phyloP scores from a whole-genome alignment of 2,113 vertebrate genomes.

The Ardeotis arabs region DNA sequence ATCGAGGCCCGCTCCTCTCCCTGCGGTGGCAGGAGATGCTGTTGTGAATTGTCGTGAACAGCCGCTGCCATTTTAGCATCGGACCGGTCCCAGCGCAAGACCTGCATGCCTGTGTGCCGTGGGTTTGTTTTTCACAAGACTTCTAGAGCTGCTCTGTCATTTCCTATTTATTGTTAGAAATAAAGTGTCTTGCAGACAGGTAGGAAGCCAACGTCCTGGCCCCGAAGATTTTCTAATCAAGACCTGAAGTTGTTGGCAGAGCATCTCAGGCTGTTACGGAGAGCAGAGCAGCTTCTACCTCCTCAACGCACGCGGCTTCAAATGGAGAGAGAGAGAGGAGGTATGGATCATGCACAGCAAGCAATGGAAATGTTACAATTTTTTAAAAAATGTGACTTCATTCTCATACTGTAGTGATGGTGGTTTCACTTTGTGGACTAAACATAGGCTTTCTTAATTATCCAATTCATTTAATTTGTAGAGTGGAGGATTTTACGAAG shows the following conservation, averaged over 20 bases:
- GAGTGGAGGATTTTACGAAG: neutral
- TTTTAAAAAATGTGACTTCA: neutral
- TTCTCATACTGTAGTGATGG: neutral
- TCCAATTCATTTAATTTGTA: neutral
- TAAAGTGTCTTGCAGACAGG: neutral
- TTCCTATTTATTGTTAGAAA: neutral
- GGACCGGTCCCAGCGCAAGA: neutral
- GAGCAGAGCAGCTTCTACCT: neutral
- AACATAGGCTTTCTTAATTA: slow-evolving; percentile 28
- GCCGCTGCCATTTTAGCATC: neutral
- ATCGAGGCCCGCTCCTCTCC: neutral
- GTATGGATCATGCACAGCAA: neutral
- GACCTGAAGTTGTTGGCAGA: neutral
- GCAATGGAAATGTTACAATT: neutral
- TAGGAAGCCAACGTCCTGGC: neutral
- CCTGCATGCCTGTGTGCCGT: fast-evolving
- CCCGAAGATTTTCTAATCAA: neutral
- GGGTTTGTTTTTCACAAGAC: neutral
- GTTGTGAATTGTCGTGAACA: neutral
- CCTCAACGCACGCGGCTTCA: neutral
- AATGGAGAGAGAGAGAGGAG: neutral
- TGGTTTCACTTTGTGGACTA: slow-evolving; percentile 18
- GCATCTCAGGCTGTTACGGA: neutral
- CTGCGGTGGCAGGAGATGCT: neutral
- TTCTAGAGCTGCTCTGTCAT: neutral